phyloP scores from a whole-genome alignment of 1,140 invertebrate genomes.

The Cephus cinctus region DNA sequence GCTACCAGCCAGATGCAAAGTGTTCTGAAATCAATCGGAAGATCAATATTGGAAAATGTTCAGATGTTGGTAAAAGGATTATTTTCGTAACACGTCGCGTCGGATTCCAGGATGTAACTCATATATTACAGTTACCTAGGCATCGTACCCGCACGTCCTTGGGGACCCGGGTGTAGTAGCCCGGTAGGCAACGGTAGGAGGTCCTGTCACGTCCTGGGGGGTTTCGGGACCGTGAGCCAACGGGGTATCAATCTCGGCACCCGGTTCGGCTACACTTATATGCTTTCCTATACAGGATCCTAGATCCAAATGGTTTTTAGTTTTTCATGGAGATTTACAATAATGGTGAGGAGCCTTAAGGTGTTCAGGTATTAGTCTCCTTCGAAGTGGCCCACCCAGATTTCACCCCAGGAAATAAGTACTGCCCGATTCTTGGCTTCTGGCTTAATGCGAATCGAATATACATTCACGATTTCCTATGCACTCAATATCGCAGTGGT shows the following conservation, averaged over 20 bases:
- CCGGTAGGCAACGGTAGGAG: constrained; percentile 30
- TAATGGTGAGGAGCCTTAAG: not conserved
- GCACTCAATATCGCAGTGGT: too few relatives aligned
- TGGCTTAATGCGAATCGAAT: too few relatives aligned
- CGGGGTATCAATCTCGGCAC: constrained; percentile 35
- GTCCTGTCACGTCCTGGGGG: constrained; percentile 27
- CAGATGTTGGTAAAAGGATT: constrained; percentile 12
- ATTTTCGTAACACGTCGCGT: constrained; percentile 16
- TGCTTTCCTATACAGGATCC: too few relatives aligned
- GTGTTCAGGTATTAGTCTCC: not conserved
- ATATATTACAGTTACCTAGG: constrained; percentile 21
- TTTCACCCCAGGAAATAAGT: not conserved
- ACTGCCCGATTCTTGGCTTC: too few relatives aligned
- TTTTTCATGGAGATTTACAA: not conserved
- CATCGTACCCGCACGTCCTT: constrained; percentile 20
- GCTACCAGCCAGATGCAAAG: too few relatives aligned
- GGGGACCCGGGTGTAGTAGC: constrained; percentile 22
- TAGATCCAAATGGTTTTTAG: not conserved
- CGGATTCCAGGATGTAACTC: constrained; percentile 22
- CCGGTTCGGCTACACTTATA: constrained; percentile 20
- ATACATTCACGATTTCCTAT: too few relatives aligned
- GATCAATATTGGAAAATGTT: too few relatives aligned
- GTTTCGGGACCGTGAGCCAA: constrained; percentile 10
- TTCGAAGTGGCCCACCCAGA: not conserved
- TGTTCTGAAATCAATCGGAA: too few relatives aligned